Evolutionary conservation across 2,113 vertebrate genomes (phyloP).

Genomic region (Nannobrachium achirus): DNA sequence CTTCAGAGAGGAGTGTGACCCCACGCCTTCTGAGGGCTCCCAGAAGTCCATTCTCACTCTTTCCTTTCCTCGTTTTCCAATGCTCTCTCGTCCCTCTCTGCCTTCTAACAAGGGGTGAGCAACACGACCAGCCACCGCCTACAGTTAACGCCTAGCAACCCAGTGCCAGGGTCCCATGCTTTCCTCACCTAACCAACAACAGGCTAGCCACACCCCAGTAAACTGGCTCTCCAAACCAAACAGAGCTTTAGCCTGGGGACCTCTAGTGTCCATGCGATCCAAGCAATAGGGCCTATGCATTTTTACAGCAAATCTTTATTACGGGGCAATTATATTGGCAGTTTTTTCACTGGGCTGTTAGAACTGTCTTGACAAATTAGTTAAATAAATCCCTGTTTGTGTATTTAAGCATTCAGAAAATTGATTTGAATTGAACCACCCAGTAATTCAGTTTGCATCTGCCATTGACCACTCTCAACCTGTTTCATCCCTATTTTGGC

Average conservation of each 20-base stretch:
- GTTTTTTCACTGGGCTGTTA: neutral
- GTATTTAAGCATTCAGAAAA: neutral
- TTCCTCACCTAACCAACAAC: neutral
- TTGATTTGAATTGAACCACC: neutral
- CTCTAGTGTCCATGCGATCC: neutral
- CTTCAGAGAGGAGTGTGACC: constrained; percentile 87
- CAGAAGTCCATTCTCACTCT: constrained; percentile 91
- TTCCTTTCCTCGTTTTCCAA: constrained; percentile 91
- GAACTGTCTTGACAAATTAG: neutral
- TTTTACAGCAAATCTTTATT: neutral
- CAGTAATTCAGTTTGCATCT: neutral
- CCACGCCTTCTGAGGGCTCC: constrained; percentile 85
- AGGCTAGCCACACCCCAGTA: constrained; percentile 6
- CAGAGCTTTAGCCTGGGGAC: neutral
- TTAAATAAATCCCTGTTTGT: neutral
- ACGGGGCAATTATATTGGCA: neutral
- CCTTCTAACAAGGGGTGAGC: constrained; percentile 91
- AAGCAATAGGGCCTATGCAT: neutral
- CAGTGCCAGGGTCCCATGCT: constrained; percentile 29
- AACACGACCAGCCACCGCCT: constrained; percentile 66
- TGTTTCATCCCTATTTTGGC: too few relatives aligned
- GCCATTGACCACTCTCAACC: neutral
- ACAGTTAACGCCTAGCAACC: constrained; percentile 25
- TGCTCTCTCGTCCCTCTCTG: constrained; percentile 89
- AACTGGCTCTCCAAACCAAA: constrained; percentile 11